Conservation (phyloP, 2,888 invertebrate genomes). For the Leucophora obtusa region DNA sequence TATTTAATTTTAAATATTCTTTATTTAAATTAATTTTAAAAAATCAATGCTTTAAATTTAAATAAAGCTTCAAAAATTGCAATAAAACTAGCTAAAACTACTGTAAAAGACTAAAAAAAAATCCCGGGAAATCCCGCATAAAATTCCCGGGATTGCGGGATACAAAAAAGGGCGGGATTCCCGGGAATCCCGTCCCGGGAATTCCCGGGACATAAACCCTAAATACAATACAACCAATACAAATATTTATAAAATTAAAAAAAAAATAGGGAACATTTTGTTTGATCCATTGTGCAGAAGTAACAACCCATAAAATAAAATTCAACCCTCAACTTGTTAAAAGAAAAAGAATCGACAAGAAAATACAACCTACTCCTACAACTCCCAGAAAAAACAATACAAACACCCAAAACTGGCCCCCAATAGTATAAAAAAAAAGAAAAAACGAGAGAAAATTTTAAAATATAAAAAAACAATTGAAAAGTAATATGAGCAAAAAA, state of each 20-base stretch:
- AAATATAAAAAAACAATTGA: slow-evolving; percentile 57
- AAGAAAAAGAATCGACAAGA: slow-evolving; percentile 17
- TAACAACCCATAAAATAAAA: slow-evolving; percentile 61
- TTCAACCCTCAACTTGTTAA: slow-evolving; percentile 53
- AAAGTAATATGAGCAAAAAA: slow-evolving; percentile 39
- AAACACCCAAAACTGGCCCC: slow-evolving; percentile 29
- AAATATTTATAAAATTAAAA: slow-evolving; percentile 3
- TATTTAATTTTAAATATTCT: too few relatives aligned
- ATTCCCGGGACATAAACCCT: too few relatives aligned
- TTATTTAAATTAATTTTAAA: too few relatives aligned
- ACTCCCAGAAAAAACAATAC: slow-evolving; percentile 25
- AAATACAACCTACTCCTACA: slow-evolving; percentile 35
- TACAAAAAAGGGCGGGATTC: too few relatives aligned
- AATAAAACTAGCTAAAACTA: too few relatives aligned
- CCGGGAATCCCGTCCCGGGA: too few relatives aligned
- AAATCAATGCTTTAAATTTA: too few relatives aligned
- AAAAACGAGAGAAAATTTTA: slow-evolving; percentile 48
- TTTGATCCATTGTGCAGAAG: slow-evolving; percentile 57
- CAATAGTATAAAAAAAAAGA: slow-evolving; percentile 32
- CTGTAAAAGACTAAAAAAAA: too few relatives aligned
- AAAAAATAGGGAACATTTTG: slow-evolving; percentile 36
- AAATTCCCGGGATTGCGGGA: too few relatives aligned
- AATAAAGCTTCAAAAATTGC: too few relatives aligned
- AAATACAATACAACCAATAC: not conserved
- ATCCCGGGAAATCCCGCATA: too few relatives aligned